phyloP scores from a whole-genome alignment of 2,113 vertebrate species.

The Tapirus terrestris region DNA sequence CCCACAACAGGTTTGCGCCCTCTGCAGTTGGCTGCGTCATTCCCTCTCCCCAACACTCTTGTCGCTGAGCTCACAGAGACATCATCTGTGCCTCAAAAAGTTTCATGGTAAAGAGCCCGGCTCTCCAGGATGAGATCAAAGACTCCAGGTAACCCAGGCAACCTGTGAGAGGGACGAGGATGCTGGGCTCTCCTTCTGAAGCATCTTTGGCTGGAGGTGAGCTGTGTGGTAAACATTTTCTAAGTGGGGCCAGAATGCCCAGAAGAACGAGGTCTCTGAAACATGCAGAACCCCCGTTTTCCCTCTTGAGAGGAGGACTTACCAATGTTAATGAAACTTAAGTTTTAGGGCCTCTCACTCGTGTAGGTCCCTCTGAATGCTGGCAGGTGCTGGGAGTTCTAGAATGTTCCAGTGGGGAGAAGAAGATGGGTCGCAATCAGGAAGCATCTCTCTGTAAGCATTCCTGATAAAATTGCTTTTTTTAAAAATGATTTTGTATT shows the following conservation, averaged over 20 bases:
- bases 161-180: background rate
- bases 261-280: background rate
- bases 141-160: conserved; percentile 66
- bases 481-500: background rate
- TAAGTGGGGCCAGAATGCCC: background rate
- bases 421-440: background rate
- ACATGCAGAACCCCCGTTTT: background rate
- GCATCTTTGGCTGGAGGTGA: background rate
- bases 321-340: background rate
- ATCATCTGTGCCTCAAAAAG: background rate
- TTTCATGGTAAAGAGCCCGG: background rate
- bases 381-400: background rate
- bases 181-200: background rate
- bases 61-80: background rate
- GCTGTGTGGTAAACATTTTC: background rate
- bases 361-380: background rate
- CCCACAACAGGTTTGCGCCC: background rate
- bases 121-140: conserved; percentile 14
- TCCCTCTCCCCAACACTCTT: background rate
- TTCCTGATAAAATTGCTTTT: background rate
- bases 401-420: conserved; percentile 11
- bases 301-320: background rate
- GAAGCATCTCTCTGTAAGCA: background rate
- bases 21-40: accelerated
- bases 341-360: background rate